These are phyloP conservation scores for Characodon lateralis DNA, from an alignment of 2,797 vertebrate species.

Conservation along the genomic window DNA sequence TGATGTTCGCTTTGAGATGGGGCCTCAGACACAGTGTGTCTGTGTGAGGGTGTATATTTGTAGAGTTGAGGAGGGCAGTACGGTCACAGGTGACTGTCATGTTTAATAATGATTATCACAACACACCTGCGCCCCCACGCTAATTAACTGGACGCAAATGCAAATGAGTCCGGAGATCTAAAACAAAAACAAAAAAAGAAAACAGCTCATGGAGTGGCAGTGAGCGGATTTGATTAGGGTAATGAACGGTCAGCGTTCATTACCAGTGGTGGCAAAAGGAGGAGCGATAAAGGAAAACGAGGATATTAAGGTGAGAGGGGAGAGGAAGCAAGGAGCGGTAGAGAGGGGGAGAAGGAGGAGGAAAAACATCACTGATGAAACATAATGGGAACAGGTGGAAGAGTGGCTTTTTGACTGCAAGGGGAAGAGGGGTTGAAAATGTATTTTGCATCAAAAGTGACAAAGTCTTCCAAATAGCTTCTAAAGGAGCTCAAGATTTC, in stretches of 20 bases:
- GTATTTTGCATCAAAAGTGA: slow-evolving; percentile 35
- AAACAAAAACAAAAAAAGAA: slow-evolving; percentile 35
- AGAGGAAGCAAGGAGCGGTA: slow-evolving; percentile 55
- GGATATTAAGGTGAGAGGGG: slow-evolving; percentile 69
- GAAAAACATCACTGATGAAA: slow-evolving; percentile 61
- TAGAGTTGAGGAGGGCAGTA: slow-evolving; percentile 69
- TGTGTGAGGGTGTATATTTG: slow-evolving; percentile 49
- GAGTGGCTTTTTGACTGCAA: slow-evolving; percentile 83
- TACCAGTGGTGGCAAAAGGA: slow-evolving; percentile 68
- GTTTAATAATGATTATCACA: slow-evolving; percentile 99
- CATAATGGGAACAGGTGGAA: slow-evolving; percentile 72
- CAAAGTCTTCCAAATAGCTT: slow-evolving; percentile 22
- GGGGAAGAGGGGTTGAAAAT: slow-evolving; percentile 40
- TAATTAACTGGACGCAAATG: slow-evolving; percentile 99
- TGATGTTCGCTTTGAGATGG: slow-evolving; percentile 26
- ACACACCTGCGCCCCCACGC: slow-evolving; percentile 97
- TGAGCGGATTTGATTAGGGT: slow-evolving; percentile 97
- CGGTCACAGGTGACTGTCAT: slow-evolving; percentile 99
- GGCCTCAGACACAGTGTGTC: slow-evolving; percentile 31
- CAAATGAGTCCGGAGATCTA: slow-evolving; percentile 88
- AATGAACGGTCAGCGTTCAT: slow-evolving; percentile 92
- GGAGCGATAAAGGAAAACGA: slow-evolving; percentile 60
- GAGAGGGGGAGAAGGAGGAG: slow-evolving; percentile 29
- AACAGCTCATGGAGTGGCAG: slow-evolving; percentile 88
- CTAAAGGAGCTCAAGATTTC: slow-evolving; percentile 5